Percentiles rank a stretch among this genome's conserved stretches.
phyloP scores from a whole-genome alignment of 2,797 vertebrate genomes.

The Microctenopoma stevenorrisi region DNA sequence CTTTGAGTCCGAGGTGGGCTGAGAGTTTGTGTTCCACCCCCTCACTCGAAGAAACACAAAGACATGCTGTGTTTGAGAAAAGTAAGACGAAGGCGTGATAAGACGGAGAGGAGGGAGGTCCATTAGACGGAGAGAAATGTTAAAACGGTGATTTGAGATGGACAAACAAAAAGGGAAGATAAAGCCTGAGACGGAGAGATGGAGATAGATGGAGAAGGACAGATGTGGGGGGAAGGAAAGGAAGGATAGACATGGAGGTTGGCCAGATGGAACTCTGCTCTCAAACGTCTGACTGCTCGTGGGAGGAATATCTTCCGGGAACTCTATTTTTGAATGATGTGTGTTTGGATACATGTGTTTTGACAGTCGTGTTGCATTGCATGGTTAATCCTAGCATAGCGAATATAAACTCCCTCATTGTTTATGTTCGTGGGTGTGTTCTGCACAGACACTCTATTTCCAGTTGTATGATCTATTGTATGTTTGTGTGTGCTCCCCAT shows the following conservation, averaged over 20 bases:
- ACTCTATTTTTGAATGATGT: slow-evolving; percentile 40
- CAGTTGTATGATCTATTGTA: slow-evolving; percentile 26
- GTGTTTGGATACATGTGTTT: slow-evolving; percentile 42
- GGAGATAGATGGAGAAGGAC: slow-evolving; percentile 43
- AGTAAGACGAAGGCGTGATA: slow-evolving; percentile 16
- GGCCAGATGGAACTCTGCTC: slow-evolving; percentile 64
- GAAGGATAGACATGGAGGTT: slow-evolving; percentile 36
- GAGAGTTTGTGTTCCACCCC: slow-evolving; percentile 73
- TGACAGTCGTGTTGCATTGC: slow-evolving; percentile 32
- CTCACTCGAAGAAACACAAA: slow-evolving; percentile 58
- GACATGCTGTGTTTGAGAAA: slow-evolving; percentile 61
- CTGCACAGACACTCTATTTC: slow-evolving; percentile 38
- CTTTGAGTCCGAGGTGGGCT: slow-evolving; percentile 68
- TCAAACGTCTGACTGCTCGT: slow-evolving; percentile 63
- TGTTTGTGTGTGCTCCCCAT: slow-evolving; percentile 36
- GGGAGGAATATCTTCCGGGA: slow-evolving; percentile 63
- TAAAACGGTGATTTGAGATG: slow-evolving; percentile 34
- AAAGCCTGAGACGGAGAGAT: slow-evolving; percentile 22
- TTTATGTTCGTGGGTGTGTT: slow-evolving; percentile 48
- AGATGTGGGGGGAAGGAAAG: slow-evolving; percentile 45
- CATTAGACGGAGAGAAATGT: slow-evolving; percentile 5
- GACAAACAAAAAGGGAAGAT: slow-evolving; percentile 35
- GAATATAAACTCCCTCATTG: slow-evolving; percentile 49
- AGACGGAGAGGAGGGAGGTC: slow-evolving; percentile 33
- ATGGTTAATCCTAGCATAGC: slow-evolving; percentile 38